A percentile compares a stretch with the other conserved stretches of the same genome.
Conservation (phyloP, 2,113 vertebrate species). For the Periophthalmus modestus region DNA sequence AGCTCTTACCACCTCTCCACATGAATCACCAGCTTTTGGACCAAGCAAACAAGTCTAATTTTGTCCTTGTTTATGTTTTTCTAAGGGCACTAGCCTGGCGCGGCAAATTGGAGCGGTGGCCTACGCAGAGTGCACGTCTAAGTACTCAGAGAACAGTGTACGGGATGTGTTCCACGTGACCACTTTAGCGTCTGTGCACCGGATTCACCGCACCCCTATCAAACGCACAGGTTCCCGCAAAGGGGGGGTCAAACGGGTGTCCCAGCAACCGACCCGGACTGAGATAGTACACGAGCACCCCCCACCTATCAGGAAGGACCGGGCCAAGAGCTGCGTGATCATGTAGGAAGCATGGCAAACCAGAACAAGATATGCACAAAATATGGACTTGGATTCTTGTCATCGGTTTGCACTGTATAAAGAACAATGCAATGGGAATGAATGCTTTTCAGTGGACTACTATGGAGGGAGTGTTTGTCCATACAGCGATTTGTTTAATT, state of each 20-base stretch:
- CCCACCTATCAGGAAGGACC: slow-evolving; percentile 86
- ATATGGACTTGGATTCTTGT: slow-evolving; percentile 62
- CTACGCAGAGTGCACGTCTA: slow-evolving; percentile 92
- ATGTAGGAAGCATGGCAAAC: slow-evolving; percentile 79
- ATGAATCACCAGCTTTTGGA: slow-evolving; percentile 30
- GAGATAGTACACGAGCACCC: slow-evolving; percentile 77
- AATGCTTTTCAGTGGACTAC: slow-evolving; percentile 39
- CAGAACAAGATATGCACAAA: slow-evolving; percentile 57
- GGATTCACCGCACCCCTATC: slow-evolving; percentile 77
- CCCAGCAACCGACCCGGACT: slow-evolving; percentile 85
- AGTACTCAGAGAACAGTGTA: slow-evolving; percentile 92
- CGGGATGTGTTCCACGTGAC: slow-evolving; percentile 93
- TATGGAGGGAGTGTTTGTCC: slow-evolving; percentile 37
- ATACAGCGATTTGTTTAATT: slow-evolving; percentile 43
- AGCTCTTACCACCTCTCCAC: slow-evolving; percentile 21
- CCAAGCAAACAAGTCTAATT: slow-evolving; percentile 14
- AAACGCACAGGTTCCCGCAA: slow-evolving; percentile 84
- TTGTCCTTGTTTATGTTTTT: slow-evolving; percentile 5
- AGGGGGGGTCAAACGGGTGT: slow-evolving; percentile 85
- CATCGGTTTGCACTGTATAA: slow-evolving; percentile 60
- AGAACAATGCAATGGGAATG: slow-evolving; percentile 41
- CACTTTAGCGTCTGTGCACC: slow-evolving; percentile 85
- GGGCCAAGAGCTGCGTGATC: slow-evolving; percentile 92
- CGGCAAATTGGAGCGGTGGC: slow-evolving; percentile 90
- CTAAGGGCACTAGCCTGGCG: slow-evolving; percentile 86